Conservation (phyloP, 1,140 invertebrate genomes). For the Zaprionus inermis region DNA sequence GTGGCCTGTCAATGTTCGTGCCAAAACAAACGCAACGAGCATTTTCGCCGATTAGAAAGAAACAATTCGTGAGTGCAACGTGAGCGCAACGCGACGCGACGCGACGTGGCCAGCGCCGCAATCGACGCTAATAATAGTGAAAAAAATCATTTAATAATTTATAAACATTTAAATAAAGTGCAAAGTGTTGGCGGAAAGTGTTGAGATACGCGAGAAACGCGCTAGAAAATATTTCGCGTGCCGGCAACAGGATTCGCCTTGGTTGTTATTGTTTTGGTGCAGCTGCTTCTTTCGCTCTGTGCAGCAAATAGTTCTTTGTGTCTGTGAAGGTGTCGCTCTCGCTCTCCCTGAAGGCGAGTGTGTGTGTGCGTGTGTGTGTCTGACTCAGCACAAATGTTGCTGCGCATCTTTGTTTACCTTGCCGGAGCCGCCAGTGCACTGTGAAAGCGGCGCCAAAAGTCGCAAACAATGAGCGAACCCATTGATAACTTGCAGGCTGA, state of each 20-base stretch:
- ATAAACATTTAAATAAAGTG: conserved; percentile 24
- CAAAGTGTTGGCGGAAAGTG: conserved; percentile 6
- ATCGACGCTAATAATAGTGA: conserved; percentile 33
- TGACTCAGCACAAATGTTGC: conserved; percentile 77
- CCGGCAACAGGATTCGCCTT: conserved; percentile 9
- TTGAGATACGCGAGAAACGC: conserved; percentile 21
- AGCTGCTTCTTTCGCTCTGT: conserved; percentile 38
- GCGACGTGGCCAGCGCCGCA: conserved; percentile 36
- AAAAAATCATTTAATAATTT: conserved; percentile 28
- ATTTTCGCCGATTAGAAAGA: conserved; percentile 83
- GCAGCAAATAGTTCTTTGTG: conserved; percentile 69
- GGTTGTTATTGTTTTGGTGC: conserved; percentile 70
- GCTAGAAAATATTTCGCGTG: conserved; percentile 22
- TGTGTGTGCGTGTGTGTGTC: conserved; percentile 32
- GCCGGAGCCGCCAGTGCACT: conserved; percentile 9
- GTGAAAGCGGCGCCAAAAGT: conserved; percentile 72
- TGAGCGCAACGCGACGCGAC: conserved; percentile 63
- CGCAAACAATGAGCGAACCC: conserved; percentile 68
- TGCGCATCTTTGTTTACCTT: conserved; percentile 76
- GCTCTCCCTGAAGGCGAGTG: conserved; percentile 16
- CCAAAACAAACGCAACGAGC: conserved; percentile 83
- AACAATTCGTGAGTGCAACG: conserved; percentile 82
- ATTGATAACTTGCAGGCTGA: conserved; percentile 69
- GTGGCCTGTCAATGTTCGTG: conserved; percentile 75
- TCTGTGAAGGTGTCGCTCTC: conserved; percentile 16